Base-by-base conservation (phyloP, 2,113 vertebrate species). In the Apus apus region DNA sequence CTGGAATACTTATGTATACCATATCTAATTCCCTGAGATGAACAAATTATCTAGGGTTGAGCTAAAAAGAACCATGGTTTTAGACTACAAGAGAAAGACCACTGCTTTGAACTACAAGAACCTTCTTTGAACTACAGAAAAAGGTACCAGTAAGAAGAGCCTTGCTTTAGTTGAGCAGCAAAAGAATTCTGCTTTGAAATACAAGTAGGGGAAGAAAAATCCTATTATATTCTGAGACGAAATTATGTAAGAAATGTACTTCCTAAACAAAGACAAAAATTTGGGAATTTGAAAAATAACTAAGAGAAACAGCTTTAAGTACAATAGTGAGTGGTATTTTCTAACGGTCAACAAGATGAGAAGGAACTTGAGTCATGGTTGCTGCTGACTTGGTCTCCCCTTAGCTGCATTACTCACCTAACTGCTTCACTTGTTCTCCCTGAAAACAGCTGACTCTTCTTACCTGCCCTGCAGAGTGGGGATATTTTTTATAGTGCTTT, bases 71-170 rank as follows among this genome's bases (percentile, higher is more conserved):
- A 83, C 27, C 61, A 64, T 95, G 53, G 51, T 58, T 94, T 91
- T 89, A 87, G 70, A 94, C 89, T 95, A 93, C 73, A 96, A 95
- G 84, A 95, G 83, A 85, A 96, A 66, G 87, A 95, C 68, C 79
- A 82, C 74, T 90, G 64, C 96, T 97, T 96, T 96, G 95, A 97
- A 96, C 93, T 94, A 79, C 80, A 95, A 78, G 70, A 97, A 96
- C 12, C 61, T 83, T 20, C 94, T 95, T 96, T 97, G 94, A 97
- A 97, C 94, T 92, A 77, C 74, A 93, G 80, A 95, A 94, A 93
- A 54, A 84, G 38, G 75, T 91, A 95, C 68, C 36, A 48, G 68
- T n/a, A 71, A 94, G 94, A 93, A 95, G 91, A 91, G 79, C 46
- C n/a, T 93, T 90, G 29, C 81, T 81, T 96, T 73, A 94, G 72